Evolutionary conservation across 1,140 invertebrate genomes (phyloP).

Genomic region (Semibalanus balanoides): DNA sequence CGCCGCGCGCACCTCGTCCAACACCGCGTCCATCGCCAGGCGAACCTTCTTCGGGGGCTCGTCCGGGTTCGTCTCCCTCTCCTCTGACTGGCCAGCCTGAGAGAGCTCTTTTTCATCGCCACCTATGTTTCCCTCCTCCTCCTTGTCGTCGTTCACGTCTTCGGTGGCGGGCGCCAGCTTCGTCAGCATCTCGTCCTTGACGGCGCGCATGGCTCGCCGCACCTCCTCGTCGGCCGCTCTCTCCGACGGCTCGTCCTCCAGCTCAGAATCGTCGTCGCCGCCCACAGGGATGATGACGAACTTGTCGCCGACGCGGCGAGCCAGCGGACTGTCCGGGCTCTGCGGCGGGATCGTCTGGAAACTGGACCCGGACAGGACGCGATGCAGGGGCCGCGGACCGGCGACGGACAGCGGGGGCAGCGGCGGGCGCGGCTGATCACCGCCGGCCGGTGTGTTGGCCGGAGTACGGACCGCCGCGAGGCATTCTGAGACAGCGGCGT

Average conservation of each 20-base stretch:
- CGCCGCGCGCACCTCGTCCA: not conserved
- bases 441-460: constrained; percentile 6
- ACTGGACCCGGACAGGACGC: constrained; percentile 15
- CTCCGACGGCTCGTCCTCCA: not conserved
- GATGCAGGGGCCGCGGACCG: constrained; percentile 3
- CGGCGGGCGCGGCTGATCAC: not conserved
- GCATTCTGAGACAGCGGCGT: constrained; percentile 9
- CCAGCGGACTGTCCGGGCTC: constrained; percentile 16
- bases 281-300: constrained; percentile 19
- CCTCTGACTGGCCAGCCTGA: not conserved
- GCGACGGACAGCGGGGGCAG: not conserved
- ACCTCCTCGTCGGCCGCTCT: not conserved
- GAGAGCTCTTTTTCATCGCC: not conserved
- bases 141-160: not conserved
- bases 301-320: constrained; percentile 12
- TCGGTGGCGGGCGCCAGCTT: not conserved
- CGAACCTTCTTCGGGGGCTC: not conserved
- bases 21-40: not conserved
- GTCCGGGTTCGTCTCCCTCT: too few species aligned
- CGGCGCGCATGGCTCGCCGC: not conserved
- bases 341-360: constrained; percentile 20
- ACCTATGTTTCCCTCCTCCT: not conserved
- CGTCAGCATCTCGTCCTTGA: not conserved
- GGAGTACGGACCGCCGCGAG: constrained; percentile 4
- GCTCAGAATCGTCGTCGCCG: not conserved